Base-by-base conservation (phyloP, 2,888 invertebrate species). In the Tetragonula carbonaria region DNA sequence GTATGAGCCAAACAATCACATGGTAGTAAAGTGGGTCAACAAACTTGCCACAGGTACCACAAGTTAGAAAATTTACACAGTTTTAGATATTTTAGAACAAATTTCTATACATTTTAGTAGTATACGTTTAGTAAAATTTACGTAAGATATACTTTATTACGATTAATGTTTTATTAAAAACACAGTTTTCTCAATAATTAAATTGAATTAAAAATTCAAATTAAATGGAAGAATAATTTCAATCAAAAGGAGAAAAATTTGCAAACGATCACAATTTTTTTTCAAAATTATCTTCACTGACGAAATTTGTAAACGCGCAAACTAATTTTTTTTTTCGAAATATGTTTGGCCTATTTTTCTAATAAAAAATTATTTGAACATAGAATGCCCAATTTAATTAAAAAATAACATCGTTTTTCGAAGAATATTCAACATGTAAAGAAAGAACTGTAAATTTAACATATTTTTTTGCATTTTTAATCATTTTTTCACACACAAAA, bases 1-100 rank as follows among this genome's bases (percentile, higher is more conserved):
- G 74, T 1, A 33, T n/a, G n/a, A 33, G 38, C 53, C 23, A 71
- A 77, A 77, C 57, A 77, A 77, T 53, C 51, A 65, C 50, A 65
- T 53, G 8, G n/a, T n/a, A 11, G 21, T 45, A 65, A 74, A 33
- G 65, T 74, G 51, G 74, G 74, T 74, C 74, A 38, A 65, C 74
- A 65, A 53, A 51, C 73, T 74, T 5, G n/a, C 28, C 16, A 18
- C 59, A 21, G 38, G n/a, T 57, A 57, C 55, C 18, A n/a, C 23
- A 38, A 57, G 38, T 50, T 63, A 63, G 50, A 28, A 63, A 21
- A 50, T 28, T 62, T 62, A 18, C 28, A 63, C 21, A 28, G 33
- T n/a, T 71, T 28, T 6, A 16, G 4, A 18, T 16, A 55, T 38
- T 38, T 11, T 55, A 38, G 0, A n/a, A 38, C 38, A 5, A n/a